A percentile compares a stretch with the other conserved stretches of the same genome.
Conservation (phyloP, 2,113 vertebrate genomes). For the Psettodes erumei region DNA sequence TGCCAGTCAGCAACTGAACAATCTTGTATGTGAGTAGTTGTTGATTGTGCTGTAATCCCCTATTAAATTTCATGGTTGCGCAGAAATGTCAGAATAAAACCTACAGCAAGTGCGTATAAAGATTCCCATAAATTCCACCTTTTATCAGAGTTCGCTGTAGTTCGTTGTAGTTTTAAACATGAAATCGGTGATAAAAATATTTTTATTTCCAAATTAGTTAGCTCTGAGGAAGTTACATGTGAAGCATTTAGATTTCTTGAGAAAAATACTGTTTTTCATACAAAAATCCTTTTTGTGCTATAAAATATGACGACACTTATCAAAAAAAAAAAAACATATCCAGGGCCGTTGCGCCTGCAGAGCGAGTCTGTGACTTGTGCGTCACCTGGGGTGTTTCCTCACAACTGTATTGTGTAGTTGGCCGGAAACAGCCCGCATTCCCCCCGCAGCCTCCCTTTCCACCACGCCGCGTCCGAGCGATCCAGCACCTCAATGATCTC, state of each 20-base stretch:
- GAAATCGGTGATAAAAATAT: background rate
- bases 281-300: conserved; percentile 3
- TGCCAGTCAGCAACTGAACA: rapidly evolving
- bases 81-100: background rate
- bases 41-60: background rate
- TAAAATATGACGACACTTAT: conserved; percentile 18
- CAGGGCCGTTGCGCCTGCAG: background rate
- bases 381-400: conserved; percentile 16
- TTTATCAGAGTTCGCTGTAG: background rate
- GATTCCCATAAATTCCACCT: background rate
- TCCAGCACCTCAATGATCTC: conserved; percentile 94
- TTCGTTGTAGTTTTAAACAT: conserved; percentile 10
- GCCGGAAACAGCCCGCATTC: conserved; percentile 91
- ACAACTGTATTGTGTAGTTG: conserved; percentile 86
- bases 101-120: background rate
- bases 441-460: conserved; percentile 89
- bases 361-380: conserved; percentile 3
- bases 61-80: background rate
- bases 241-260: background rate
- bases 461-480: conserved; percentile 89
- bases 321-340: background rate
- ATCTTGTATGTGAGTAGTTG: background rate
- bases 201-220: conserved; percentile 36
- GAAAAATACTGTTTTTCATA: background rate
- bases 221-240: conserved; percentile 13